Base-by-base conservation (phyloP, 2,888 invertebrate species). In the Strigamia maritima region DNA sequence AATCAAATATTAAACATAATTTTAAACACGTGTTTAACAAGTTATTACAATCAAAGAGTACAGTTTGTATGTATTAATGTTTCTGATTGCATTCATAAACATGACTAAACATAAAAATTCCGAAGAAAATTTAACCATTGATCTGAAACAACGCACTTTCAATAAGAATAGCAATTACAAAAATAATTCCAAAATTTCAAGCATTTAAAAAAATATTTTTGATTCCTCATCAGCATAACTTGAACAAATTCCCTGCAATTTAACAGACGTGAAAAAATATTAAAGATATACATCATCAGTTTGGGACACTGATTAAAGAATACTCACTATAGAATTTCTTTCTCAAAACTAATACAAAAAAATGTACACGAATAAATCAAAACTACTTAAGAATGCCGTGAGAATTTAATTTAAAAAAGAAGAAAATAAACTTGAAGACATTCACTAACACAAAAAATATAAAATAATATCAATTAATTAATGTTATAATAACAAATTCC, bases 151-250 rank as follows among this genome's bases (percentile, higher is more conserved):
- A 54, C 54, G 19, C 54, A 54, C 54, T 54, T 54, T 19, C 54
- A 54, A 54, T 19, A 54, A 54, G n/a, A 54, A 54, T 54, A 19
- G 19, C 54, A 54, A 54, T 19, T 54, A 19, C 54, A 54, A 44
- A 44, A 44, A 44, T 44, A 44, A 44, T 44, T 44, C 44, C 44
- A 44, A 44, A 44, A 19, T 19, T 54, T n/a, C n/a, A 35, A n/a
- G 54, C 54, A 54, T 54, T 54, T 54, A 54, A 54, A 77, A 54
- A 74, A 76, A 77, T 54, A 77, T 77, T 28, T n/a, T 44, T 35
- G 77, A 77, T 70, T n/a, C 78, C 60, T 35, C 78, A 70, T 70
- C 78, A 78, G 35, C 78, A 78, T 54, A 78, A 78, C 70, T 70
- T 78, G 78, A 78, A 78, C 78, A 65, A 78, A 65, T 70, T 65